Base-by-base conservation (phyloP, 2,888 invertebrate genomes). In the Resseliella maxima region DNA sequence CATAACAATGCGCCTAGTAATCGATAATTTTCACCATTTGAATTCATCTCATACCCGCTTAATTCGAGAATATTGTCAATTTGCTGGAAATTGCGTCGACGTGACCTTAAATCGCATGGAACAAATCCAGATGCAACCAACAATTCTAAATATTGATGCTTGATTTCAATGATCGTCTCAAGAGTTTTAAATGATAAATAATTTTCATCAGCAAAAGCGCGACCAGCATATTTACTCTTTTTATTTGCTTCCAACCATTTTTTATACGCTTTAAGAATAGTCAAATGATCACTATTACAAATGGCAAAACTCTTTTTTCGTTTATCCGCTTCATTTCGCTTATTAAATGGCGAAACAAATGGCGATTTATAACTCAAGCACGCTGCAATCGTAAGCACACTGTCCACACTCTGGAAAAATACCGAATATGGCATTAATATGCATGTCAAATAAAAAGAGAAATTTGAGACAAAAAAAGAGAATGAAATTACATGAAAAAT, bases 301-400 rank as follows among this genome's bases (percentile, higher is more conserved):
- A 94, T 93, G 0, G 95, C 93, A 89, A 97, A 97, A 88, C 95
- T 94, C 89, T 94, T 94, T 88, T 95, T 94, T 87, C 95, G 95
- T 0, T 92, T 93, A 88, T 95, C 94, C 0, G 95, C 95, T 90
- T 94, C 94, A 0, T 94, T 92, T 90, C 93, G 90, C 88, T 95
- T 95, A 27, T 94, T 94, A 89, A 95, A 95, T 0, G 96, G 95
- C 72, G 94, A 92, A 0, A 95, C 93, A 89, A 96, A 96, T 0
- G 96, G 96, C 86, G 94, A 95, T 89, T 96, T 96, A 89, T 95
- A 94, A 88, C 95, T 96, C 59, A 96, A 91, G 90, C 94, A 95
- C 0, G 96, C 96, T 0, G 96, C 98, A 90, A 99, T 96, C 2
- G 98, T 98, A 1, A 98, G 92, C 0, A 98, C 95, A 0, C 98